A percentile compares a stretch with the other conserved stretches of the same genome.
Conservation (phyloP, 2,888 invertebrate species). For the Hemithea aestivaria region DNA sequence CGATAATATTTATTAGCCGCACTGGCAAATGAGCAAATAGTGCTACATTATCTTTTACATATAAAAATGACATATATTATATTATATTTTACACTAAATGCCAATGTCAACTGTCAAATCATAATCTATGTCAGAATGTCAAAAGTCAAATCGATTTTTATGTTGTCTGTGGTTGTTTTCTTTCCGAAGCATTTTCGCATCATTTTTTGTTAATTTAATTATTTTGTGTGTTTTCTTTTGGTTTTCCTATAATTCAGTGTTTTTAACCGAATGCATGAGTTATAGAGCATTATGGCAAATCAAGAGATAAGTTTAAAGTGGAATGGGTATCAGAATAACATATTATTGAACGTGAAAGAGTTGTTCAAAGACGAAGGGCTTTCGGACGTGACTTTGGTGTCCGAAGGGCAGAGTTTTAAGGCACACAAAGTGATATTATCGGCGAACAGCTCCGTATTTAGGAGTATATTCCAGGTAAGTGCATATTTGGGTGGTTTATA, state of each 20-base stretch:
- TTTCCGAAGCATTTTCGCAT: constrained; percentile 34
- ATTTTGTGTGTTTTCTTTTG: constrained; percentile 32
- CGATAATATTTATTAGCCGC: too few species aligned
- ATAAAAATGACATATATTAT: too few species aligned
- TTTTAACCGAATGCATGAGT: constrained; percentile 26
- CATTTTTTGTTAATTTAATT: constrained; percentile 28
- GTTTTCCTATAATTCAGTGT: constrained; percentile 32
- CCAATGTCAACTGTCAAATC: too few species aligned
- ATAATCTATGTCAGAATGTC: too few species aligned
- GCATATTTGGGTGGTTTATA: constrained; percentile 1
- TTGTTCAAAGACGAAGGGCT: constrained; percentile 82
- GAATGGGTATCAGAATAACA: constrained; percentile 84
- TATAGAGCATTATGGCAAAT: constrained; percentile 52
- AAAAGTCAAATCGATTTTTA: too few species aligned
- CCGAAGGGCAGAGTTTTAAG: constrained; percentile 82
- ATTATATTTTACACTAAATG: too few species aligned
- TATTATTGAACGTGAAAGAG: constrained; percentile 81
- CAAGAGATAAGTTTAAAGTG: constrained; percentile 84
- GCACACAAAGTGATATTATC: constrained; percentile 84
- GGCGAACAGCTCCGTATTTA: constrained; percentile 83
- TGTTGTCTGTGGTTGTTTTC: constrained; percentile 28
- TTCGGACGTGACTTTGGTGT: constrained; percentile 83
- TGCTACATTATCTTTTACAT: too few species aligned
- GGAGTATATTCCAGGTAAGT: constrained; percentile 80
- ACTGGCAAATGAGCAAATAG: too few species aligned